A percentile compares a stretch with the other conserved stretches of the same genome.
phyloP scores from a whole-genome alignment of 1,140 invertebrate genomes.

The Diplogasteroides magnus region DNA sequence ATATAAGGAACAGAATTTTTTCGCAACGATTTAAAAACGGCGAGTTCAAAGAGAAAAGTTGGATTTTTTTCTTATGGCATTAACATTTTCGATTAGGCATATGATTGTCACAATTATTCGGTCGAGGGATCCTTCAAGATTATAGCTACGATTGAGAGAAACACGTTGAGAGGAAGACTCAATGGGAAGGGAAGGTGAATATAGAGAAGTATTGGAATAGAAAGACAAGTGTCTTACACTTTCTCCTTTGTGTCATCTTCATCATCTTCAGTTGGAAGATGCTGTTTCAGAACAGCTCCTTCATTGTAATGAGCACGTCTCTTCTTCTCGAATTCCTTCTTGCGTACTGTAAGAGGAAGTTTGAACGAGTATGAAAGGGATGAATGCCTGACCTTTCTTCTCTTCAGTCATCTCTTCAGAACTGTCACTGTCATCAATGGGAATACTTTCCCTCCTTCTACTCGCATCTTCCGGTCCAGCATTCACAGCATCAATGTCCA shows the following conservation, averaged over 20 bases:
- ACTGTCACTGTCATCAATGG: conserved; percentile 13
- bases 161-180: background rate
- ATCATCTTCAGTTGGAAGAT: conserved; percentile 22
- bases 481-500: conserved; percentile 48
- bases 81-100: too few relatives aligned
- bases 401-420: background rate
- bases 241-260: background rate
- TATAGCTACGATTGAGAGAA: too few relatives aligned
- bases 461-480: conserved; percentile 9
- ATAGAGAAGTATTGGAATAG: background rate
- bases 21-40: too few relatives aligned
- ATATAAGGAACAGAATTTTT: too few relatives aligned
- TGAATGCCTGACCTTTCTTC: background rate
- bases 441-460: background rate
- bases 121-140: too few relatives aligned
- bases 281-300: conserved; percentile 42
- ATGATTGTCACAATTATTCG: too few relatives aligned
- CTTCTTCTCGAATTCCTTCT: conserved; percentile 64
- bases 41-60: too few relatives aligned
- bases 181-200: background rate
- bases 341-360: conserved; percentile 16
- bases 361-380: background rate
- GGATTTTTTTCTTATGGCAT: too few relatives aligned
- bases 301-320: conserved; percentile 95
- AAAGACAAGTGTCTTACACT: conserved; percentile 1